Evolutionary conservation across 2,888 invertebrate species (phyloP), one percentile per base, ranked within the genome.

Genomic region (Lycaena phlaeas): DNA sequence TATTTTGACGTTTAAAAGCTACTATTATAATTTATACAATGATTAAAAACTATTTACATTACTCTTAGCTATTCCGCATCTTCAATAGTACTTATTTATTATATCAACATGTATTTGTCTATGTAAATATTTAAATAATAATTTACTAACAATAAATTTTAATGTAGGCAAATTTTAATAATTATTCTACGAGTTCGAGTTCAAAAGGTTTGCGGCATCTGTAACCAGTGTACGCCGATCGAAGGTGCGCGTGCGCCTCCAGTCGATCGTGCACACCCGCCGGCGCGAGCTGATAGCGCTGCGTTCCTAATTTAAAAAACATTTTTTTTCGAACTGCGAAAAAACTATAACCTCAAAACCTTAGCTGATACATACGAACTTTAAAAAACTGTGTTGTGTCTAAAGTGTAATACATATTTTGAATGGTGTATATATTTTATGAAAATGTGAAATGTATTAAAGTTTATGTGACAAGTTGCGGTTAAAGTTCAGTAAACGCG

Each of bases 261-360:
- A 81, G 81, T 81, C 74, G 67, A 61, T 70, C 73, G 77, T 68
- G 75, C 59, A 62, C 70, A 59, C 59, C 62, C 68, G 64, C 58
- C 67, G 62, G 73, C 57, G 71, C 60, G 57, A 58, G 64, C 55
- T 52, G 58, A 48, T 48, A 48, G 60, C 60, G 66, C 64, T 51
- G 53, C 67, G 63, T 58, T 53, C 53, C 42, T 44, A 55, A 54
- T 59, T 58, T 49, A 53, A 60, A 65, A 59, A 55, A 38, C 51
- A 56, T 55, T 59, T 62, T 62, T 27, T 40, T 36, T 27, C 41
- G 41, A 41, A 36, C 18, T 40, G n/a, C 27, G 34, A 14, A 34
- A 27, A 15, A 27, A 27, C 27, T 11, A 38, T 40, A 40, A 15
- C 26, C 17, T 27, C 15, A 30, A 41, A 28, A 36, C 36, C 14